phyloP scores from a whole-genome alignment of 37 sponge, comb jelly and placozoan genomes.

The Theonella swinhoei region DNA sequence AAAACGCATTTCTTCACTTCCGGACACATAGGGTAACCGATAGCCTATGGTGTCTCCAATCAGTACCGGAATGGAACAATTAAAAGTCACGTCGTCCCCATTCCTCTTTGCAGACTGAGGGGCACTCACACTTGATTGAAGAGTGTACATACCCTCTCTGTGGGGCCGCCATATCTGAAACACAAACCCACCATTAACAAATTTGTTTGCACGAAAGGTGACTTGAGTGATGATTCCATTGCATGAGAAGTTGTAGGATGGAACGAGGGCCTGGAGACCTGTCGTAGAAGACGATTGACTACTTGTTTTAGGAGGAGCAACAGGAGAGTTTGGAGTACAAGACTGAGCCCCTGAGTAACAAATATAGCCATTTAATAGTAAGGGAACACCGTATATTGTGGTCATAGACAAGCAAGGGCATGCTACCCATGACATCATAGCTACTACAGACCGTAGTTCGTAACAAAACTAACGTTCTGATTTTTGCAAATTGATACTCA shows the following conservation, averaged over 20 bases:
- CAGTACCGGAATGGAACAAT: not conserved
- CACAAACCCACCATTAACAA: not conserved
- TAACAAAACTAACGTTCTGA: too few relatives aligned
- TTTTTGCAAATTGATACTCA: too few relatives aligned
- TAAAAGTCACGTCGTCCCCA: not conserved
- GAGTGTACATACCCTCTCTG: not conserved
- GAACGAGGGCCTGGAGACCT: not conserved
- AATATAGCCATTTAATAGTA: too few relatives aligned
- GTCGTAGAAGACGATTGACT: not conserved
- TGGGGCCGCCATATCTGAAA: slow-evolving; percentile 43
- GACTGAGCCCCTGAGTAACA: too few relatives aligned
- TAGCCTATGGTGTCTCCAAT: not conserved
- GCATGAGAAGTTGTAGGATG: not conserved
- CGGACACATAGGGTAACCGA: not conserved
- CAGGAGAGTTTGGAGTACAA: not conserved
- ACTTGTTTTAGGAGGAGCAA: not conserved
- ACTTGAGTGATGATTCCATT: slow-evolving; percentile 21
- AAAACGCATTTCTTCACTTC: not conserved
- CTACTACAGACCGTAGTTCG: too few relatives aligned
- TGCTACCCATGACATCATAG: too few relatives aligned
- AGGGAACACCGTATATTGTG: too few relatives aligned
- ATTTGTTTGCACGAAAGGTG: not conserved
- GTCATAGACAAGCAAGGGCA: too few relatives aligned
- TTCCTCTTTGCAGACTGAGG: not conserved
- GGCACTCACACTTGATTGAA: not conserved